These are phyloP conservation scores for Apostichopus californicus DNA, from an alignment of 35 echinoderm and acorn worm genomes.

Conservation along the genomic window DNA sequence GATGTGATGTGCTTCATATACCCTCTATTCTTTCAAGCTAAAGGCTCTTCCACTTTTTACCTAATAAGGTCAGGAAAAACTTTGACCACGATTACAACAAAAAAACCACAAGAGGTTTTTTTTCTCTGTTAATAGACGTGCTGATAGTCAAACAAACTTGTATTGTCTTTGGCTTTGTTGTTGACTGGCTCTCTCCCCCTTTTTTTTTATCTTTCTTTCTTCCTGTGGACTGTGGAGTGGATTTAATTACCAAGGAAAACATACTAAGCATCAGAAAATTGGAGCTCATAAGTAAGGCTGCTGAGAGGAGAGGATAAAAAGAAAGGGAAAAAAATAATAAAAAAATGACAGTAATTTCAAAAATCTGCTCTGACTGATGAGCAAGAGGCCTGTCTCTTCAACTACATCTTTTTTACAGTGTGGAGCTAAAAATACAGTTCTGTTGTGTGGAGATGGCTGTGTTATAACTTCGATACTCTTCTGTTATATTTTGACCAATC, in stretches of 20 bases:
- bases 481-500: slow-evolving; percentile 36
- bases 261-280: slow-evolving; percentile 37
- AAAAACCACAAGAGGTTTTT: slow-evolving; percentile 37
- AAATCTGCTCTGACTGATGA: slow-evolving; percentile 17
- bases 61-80: slow-evolving; percentile 52
- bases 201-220: background rate
- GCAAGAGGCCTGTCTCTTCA: background rate
- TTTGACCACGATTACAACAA: slow-evolving; percentile 20
- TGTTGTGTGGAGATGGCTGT: background rate
- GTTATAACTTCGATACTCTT: background rate
- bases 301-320: background rate
- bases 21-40: slow-evolving; percentile 9
- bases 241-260: slow-evolving; percentile 59
- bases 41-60: slow-evolving; percentile 41
- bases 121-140: background rate
- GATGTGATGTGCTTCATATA: background rate
- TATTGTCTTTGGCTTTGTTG: slow-evolving; percentile 14
- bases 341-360: slow-evolving; percentile 61
- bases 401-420: background rate
- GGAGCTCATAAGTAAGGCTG: background rate
- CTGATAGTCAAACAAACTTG: slow-evolving; percentile 1
- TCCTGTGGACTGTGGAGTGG: background rate
- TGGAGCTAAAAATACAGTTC: slow-evolving; percentile 42
- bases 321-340: too few relatives aligned
- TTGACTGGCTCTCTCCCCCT: background rate